Conservation (phyloP, 2,797 vertebrate genomes). For the Luscinia luscinia region DNA sequence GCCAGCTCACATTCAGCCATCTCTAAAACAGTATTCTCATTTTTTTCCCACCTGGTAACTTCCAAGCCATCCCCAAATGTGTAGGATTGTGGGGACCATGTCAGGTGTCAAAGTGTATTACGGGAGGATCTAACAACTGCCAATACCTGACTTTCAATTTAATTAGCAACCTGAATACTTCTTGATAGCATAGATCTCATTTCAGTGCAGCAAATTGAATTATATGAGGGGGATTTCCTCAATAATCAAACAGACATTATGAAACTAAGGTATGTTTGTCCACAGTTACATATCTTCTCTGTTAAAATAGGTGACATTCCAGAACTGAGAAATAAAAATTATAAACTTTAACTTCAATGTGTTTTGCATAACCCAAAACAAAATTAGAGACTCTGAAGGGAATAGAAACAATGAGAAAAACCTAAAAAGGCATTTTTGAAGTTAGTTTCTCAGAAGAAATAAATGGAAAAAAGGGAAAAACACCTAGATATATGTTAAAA, state of each 20-base stretch:
- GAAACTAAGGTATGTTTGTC: neutral
- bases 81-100: neutral
- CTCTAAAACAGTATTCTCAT: too few species aligned
- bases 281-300: neutral
- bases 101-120: neutral
- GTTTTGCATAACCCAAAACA: constrained; percentile 22
- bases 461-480: neutral
- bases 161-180: neutral
- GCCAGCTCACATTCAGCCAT: neutral
- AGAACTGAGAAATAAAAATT: neutral
- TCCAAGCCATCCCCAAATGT: neutral
- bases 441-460: neutral
- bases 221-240: neutral
- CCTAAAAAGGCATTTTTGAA: neutral
- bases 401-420: neutral
- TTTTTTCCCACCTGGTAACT: neutral
- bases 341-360: neutral
- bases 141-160: neutral
- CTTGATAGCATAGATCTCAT: neutral
- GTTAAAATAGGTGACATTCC: neutral
- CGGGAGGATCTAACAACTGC: neutral
- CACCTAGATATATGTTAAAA: neutral
- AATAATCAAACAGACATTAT: neutral
- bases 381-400: neutral
- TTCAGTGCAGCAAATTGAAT: neutral